phyloP scores from a whole-genome alignment of 2,888 invertebrate genomes.

The Habroteleia sp. region DNA sequence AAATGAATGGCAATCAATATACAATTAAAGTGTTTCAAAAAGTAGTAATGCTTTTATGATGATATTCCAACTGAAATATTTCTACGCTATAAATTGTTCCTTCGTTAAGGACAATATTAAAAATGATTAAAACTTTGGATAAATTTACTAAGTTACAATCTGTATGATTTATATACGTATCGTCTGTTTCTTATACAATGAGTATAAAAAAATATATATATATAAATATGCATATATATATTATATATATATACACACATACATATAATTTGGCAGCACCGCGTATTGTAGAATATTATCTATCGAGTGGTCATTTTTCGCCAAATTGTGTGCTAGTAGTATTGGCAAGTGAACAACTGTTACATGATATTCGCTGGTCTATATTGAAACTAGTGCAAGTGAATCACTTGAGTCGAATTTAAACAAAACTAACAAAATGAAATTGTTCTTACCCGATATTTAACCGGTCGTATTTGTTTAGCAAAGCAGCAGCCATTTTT shows the following conservation, averaged over 20 bases:
- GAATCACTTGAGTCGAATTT: slow-evolving; percentile 33
- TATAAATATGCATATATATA: not conserved
- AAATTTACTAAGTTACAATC: slow-evolving; percentile 12
- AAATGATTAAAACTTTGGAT: not conserved
- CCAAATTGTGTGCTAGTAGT: slow-evolving; percentile 56
- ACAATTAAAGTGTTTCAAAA: too few species aligned
- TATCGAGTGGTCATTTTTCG: slow-evolving; percentile 62
- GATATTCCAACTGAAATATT: too few species aligned
- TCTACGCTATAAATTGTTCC: too few species aligned
- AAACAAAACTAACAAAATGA: not conserved
- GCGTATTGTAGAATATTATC: slow-evolving; percentile 59
- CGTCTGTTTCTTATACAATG: slow-evolving; percentile 37
- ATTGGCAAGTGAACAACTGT: slow-evolving; percentile 62
- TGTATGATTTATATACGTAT: slow-evolving; percentile 14
- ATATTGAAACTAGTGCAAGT: slow-evolving; percentile 55
- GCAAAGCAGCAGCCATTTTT: too few species aligned
- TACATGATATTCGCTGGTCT: slow-evolving; percentile 57
- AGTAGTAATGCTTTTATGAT: too few species aligned
- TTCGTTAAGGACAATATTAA: not conserved
- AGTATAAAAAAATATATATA: not conserved
- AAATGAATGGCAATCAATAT: too few species aligned
- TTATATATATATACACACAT: slow-evolving; percentile 19
- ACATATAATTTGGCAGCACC: slow-evolving; percentile 57
- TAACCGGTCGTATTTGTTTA: too few species aligned
- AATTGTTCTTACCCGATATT: too few species aligned